phyloP scores from a whole-genome alignment of 37 sponge, comb jelly and placozoan species.

The Cladorhizidae sp. region DNA sequence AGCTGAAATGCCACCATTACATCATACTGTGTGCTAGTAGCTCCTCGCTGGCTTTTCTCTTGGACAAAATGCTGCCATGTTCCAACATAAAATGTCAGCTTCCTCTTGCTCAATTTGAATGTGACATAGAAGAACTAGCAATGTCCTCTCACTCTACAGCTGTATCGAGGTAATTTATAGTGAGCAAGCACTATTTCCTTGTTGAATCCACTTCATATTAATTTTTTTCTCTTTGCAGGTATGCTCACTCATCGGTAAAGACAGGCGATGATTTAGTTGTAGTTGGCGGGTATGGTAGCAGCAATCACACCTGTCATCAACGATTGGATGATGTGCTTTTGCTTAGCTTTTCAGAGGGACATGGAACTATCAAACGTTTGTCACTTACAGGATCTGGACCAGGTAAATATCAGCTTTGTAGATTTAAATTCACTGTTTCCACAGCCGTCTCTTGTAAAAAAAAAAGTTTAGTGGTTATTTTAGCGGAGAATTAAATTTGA shows the following conservation, averaged over 20 bases:
- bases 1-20: slow-evolving; percentile 86
- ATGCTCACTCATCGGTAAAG: neutral
- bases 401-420: slow-evolving; percentile 1
- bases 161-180: neutral
- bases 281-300: neutral
- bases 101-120: neutral
- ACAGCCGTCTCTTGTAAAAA: no score
- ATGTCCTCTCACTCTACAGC: neutral
- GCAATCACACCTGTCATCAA: neutral
- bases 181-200: no score
- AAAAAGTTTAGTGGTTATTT: no score
- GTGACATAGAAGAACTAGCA: neutral
- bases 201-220: no score
- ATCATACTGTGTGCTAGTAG: slow-evolving; percentile 45
- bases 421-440: no score
- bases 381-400: neutral
- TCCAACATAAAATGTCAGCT: neutral
- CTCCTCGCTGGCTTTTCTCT: neutral
- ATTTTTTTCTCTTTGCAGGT: neutral
- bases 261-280: neutral
- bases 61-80: neutral
- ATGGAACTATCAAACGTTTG: neutral
- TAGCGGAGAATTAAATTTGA: no score
- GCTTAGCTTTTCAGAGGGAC: neutral
- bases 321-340: neutral